Base-by-base conservation (phyloP, 2,797 vertebrate species). In the Typhlichthys subterraneus region DNA sequence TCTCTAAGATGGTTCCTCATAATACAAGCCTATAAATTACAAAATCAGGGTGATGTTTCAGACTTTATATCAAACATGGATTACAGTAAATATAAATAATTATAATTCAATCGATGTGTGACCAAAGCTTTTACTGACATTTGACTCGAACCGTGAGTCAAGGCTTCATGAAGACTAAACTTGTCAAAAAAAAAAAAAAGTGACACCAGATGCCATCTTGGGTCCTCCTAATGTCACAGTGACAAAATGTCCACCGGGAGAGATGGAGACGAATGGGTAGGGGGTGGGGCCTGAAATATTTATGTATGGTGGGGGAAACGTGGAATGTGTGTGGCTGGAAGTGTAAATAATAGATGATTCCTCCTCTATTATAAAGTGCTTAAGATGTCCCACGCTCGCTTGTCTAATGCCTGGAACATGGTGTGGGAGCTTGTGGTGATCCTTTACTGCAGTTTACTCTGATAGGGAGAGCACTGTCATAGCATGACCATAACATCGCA, bases 301-400 rank as follows among this genome's bases (percentile, higher is more conserved):
- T 83, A 93, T 91, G 79, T 76, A 66, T 76, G 64, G 79, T 77
- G 85, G 87, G 79, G 72, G 72, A 88, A 90, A 87, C 82, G 87
- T 83, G 76, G 72, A 85, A 89, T 64, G 65, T 82, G 81, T 88
- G 83, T 88, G 87, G 65, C 79, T 63, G 68, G 82, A 88, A 77
- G 64, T 73, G 71, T 93, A 73, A 91, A 93, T 92, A 88, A 92
- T 92, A 87, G 70, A 93, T 91, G 76, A 82, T 53, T 70, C 61
- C 70, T 76, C 59, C 79, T 67, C 73, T 86, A 78, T 91, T 80
- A 83, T 82, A 79, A 88, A 89, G 87, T 83, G 72, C 74, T 82
- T 63, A 60, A 81, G 70, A 88, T 87, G 81, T 87, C 82, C 87
- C 77, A 51, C 62, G 65, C 68, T 72, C 51, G 53, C 59, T 58